Percentiles rank a stretch among this genome's conserved stretches.
Evolutionary conservation across 2,113 vertebrate genomes (phyloP).

Genomic region (Hiodon tergisus): DNA sequence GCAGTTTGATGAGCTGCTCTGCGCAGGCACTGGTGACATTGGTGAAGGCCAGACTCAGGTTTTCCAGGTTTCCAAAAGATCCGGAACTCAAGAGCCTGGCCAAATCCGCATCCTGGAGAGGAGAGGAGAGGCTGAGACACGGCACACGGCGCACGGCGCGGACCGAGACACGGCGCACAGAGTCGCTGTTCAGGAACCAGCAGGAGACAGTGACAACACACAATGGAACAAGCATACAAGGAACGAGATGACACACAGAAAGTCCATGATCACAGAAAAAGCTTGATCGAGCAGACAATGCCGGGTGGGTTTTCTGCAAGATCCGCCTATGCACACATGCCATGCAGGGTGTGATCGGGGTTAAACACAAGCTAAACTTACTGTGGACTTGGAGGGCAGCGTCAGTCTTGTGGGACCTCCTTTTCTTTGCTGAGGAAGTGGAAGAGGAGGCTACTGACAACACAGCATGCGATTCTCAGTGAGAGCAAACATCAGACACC

Average conservation of each 20-base stretch:
- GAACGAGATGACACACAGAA: too few relatives aligned
- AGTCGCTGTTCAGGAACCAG: too few relatives aligned
- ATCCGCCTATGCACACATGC: too few relatives aligned
- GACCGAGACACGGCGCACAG: too few relatives aligned
- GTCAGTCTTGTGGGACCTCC: constrained; percentile 93
- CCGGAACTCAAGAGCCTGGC: constrained; percentile 92
- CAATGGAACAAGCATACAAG: too few relatives aligned
- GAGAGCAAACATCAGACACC: too few relatives aligned
- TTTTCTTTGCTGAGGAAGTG: constrained; percentile 87
- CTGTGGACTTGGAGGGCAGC: constrained; percentile 97
- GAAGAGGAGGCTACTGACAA: too few relatives aligned
- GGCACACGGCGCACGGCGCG: too few relatives aligned
- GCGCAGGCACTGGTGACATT: constrained; percentile 99
- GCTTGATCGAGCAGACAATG: background rate
- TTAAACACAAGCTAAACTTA: constrained; percentile 58
- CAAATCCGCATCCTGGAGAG: constrained; percentile 84
- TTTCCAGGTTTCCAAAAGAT: constrained; percentile 96
- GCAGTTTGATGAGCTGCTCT: constrained; percentile 98
- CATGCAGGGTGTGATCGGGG: background rate
- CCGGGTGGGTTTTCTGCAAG: background rate
- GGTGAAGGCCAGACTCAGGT: constrained; percentile 98
- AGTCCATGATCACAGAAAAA: too few relatives aligned
- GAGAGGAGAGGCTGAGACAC: background rate
- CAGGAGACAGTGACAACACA: too few relatives aligned
- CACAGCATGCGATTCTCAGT: too few relatives aligned